A percentile compares a stretch with the other conserved stretches of the same genome.
These are phyloP conservation scores for Epinephelus coioides DNA, from an alignment of 2,797 vertebrate species.

Conservation along the genomic window DNA sequence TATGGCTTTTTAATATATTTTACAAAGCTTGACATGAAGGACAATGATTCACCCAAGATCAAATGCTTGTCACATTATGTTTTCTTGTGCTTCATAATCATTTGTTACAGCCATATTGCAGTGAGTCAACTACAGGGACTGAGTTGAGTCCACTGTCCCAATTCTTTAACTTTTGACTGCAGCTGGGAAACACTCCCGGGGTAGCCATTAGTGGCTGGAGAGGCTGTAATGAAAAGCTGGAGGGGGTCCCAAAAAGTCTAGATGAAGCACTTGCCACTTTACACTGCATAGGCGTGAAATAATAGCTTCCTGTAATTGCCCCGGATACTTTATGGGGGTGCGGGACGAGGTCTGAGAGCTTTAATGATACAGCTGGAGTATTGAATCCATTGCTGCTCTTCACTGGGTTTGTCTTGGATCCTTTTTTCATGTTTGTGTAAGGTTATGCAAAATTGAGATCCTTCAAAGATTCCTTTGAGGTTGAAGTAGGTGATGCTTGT, in stretches of 20 bases:
- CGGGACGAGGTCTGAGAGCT: conserved; percentile 56
- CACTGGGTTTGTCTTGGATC: conserved; percentile 48
- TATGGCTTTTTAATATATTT: conserved; percentile 35
- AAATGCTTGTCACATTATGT: not conserved
- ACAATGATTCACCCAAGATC: conserved; percentile 7
- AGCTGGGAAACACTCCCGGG: conserved; percentile 66
- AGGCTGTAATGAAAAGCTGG: conserved; percentile 75
- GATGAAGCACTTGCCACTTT: conserved; percentile 70
- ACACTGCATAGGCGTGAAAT: conserved; percentile 72
- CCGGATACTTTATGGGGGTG: conserved; percentile 63
- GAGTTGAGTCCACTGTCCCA: conserved; percentile 56
- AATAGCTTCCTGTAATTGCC: conserved; percentile 73
- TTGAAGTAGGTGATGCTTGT: conserved; percentile 24
- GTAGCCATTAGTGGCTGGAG: conserved; percentile 67
- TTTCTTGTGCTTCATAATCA: conserved; percentile 12
- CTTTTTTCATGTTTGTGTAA: conserved; percentile 39
- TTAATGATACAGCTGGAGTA: conserved; percentile 64
- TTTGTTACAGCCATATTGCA: conserved; percentile 25
- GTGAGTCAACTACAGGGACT: conserved; percentile 28
- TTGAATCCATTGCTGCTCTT: conserved; percentile 41
- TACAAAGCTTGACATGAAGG: not conserved
- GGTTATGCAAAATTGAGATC: conserved; percentile 19
- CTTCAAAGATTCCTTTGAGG: conserved; percentile 35
- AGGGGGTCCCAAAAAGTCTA: conserved; percentile 73
- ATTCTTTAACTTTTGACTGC: conserved; percentile 63